Evolutionary conservation across 2,113 vertebrate genomes (phyloP).

Genomic region (Nothobranchius furzeri): DNA sequence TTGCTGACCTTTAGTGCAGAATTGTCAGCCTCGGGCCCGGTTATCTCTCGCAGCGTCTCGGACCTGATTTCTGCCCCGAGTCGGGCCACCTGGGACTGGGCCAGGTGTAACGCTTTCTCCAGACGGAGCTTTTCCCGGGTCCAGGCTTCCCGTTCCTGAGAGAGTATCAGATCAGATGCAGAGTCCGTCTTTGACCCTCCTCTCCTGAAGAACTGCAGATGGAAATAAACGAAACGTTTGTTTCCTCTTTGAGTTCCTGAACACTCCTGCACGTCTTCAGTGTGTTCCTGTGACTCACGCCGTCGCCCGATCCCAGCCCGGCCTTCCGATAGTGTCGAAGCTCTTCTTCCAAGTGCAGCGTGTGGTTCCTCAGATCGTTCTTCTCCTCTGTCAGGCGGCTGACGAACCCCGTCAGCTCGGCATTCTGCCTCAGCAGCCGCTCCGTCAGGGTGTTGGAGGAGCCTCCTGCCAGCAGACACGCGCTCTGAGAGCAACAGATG

Average conservation of each 20-base stretch:
- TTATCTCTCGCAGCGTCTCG: constrained; percentile 83
- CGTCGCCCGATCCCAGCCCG: constrained; percentile 59
- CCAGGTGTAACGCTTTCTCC: constrained; percentile 85
- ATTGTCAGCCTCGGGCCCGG: constrained; percentile 83
- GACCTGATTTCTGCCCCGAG: constrained; percentile 86
- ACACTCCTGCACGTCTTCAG: neutral
- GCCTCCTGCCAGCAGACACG: constrained; percentile 65
- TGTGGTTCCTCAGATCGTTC: constrained; percentile 89
- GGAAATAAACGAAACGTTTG: neutral
- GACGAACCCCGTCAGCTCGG: constrained; percentile 91
- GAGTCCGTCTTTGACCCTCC: constrained; percentile 58
- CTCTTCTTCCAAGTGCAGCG: constrained; percentile 88
- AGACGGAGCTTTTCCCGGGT: constrained; percentile 82
- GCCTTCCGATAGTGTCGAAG: constrained; percentile 78
- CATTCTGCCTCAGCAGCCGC: constrained; percentile 91
- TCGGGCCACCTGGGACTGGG: constrained; percentile 85
- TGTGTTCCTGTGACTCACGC: constrained; percentile 46
- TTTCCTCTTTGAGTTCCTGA: neutral
- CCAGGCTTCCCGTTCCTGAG: constrained; percentile 88
- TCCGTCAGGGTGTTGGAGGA: constrained; percentile 84
- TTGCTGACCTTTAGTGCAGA: constrained; percentile 84
- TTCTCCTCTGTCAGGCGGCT: constrained; percentile 94
- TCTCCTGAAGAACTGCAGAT: constrained; percentile 74
- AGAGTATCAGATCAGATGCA: constrained; percentile 69
- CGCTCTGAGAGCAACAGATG: constrained; percentile 58